These are phyloP conservation scores for Troglohyphantes excavatus DNA, from an alignment of 2,888 invertebrate genomes.

Conservation along the genomic window DNA sequence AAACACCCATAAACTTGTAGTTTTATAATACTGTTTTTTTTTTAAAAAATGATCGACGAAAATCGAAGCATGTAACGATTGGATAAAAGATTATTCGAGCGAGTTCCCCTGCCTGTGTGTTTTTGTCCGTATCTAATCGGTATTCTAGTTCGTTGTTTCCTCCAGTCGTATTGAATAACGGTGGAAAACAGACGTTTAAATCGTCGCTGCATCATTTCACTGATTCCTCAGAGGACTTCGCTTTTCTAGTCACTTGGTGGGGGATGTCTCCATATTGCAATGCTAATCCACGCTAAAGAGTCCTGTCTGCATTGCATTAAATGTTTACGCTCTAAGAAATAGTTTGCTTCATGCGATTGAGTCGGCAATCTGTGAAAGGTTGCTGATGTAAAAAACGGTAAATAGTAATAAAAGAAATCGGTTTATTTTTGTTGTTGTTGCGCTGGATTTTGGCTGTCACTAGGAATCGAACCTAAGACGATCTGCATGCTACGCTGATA, in stretches of 20 bases:
- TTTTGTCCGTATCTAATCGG: conserved; percentile 15
- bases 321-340: no score
- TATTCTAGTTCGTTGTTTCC: conserved; percentile 26
- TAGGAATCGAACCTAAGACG: no score
- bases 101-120: neutral
- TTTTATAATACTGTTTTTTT: conserved; percentile 17
- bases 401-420: no score
- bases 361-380: no score
- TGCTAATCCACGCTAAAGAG: no score
- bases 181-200: conserved; percentile 66
- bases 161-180: conserved; percentile 26
- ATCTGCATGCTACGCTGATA: no score
- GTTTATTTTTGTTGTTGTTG: no score
- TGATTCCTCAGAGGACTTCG: conserved; percentile 28
- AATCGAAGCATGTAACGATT: conserved; percentile 26
- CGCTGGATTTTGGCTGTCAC: no score
- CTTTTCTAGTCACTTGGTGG: neutral
- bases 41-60: conserved; percentile 20
- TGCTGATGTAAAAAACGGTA: no score
- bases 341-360: no score
- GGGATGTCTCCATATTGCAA: neutral
- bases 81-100: conserved; percentile 12
- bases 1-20: conserved; percentile 2
- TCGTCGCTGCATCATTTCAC: conserved; percentile 65
- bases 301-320: no score